Percentiles rank a stretch among this genome's conserved stretches.
Evolutionary conservation across 2,797 vertebrate genomes (phyloP).

Genomic region (Agapornis canus): DNA sequence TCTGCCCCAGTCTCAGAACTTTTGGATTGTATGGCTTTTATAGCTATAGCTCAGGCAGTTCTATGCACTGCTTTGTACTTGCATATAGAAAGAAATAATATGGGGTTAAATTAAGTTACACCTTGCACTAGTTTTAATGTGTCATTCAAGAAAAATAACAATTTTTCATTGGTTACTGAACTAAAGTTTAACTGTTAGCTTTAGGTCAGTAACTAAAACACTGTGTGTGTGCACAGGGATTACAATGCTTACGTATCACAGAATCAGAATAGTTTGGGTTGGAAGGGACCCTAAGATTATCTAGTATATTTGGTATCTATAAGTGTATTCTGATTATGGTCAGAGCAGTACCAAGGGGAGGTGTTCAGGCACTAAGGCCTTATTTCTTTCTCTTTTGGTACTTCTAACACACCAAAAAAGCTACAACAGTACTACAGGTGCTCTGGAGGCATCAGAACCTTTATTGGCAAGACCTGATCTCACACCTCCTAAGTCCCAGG

Average conservation of each 20-base stretch:
- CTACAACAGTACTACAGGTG: not conserved
- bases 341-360: not conserved
- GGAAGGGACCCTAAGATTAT: not conserved
- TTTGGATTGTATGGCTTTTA: not conserved
- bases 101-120: not conserved
- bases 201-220: not conserved
- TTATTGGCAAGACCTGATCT: not conserved
- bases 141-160: not conserved
- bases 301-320: not conserved
- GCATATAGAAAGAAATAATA: not conserved
- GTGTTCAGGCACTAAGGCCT: not conserved
- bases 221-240: not conserved
- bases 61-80: not conserved
- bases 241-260: not conserved
- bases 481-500: not conserved
- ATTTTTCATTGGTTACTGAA: not conserved
- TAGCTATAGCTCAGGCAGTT: not conserved
- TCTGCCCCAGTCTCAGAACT: not conserved
- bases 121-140: not conserved
- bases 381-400: not conserved
- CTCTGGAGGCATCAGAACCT: not conserved
- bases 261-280: not conserved
- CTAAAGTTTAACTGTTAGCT: not conserved
- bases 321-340: not conserved
- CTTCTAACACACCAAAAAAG: not conserved